These are phyloP conservation scores for Muricea muricata DNA, from an alignment of 92 coral and sea anemone genomes.

Conservation along the genomic window DNA sequence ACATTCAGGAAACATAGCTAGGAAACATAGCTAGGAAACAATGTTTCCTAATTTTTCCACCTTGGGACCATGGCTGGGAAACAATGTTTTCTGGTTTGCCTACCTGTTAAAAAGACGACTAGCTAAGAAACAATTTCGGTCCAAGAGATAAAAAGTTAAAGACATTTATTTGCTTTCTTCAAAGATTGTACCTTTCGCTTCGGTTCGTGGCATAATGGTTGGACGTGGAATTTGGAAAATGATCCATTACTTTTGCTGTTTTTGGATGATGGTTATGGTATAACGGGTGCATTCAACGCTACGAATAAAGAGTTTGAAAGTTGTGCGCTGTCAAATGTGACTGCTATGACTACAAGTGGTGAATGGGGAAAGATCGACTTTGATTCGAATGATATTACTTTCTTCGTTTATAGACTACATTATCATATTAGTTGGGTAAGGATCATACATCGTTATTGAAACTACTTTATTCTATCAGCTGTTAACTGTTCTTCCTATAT, in stretches of 20 bases:
- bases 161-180: background rate
- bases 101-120: no score
- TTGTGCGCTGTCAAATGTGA: conserved; percentile 11
- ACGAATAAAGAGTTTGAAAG: background rate
- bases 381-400: background rate
- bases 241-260: background rate
- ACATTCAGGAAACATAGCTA: background rate
- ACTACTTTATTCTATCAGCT: background rate
- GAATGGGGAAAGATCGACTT: background rate
- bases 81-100: background rate
- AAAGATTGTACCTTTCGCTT: conserved; percentile 40
- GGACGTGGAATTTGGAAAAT: background rate
- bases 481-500: background rate
- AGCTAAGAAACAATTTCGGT: no score
- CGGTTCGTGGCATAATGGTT: conserved; percentile 36
- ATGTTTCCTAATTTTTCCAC: background rate
- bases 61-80: background rate
- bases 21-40: background rate
- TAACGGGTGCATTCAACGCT: conserved; percentile 32
- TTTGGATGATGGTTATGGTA: conserved; percentile 17
- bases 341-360: background rate
- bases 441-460: no score
- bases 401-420: background rate
- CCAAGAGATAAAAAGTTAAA: background rate
- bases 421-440: conserved; percentile 40